These are phyloP conservation scores for Drosophila funebris DNA, from an alignment of 1,140 invertebrate species.

Conservation along the genomic window DNA sequence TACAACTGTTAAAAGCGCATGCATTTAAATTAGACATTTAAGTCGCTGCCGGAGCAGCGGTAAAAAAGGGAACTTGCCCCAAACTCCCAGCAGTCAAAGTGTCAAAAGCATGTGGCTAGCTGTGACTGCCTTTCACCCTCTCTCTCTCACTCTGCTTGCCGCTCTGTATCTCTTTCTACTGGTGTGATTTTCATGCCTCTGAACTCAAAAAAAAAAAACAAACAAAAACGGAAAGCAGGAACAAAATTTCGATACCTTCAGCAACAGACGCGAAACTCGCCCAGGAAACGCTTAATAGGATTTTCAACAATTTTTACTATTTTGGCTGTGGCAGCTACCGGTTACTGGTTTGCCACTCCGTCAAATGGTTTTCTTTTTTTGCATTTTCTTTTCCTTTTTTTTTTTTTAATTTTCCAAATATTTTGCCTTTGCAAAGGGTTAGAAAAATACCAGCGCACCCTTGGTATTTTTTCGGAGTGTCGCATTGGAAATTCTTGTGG, in stretches of 20 bases:
- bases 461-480: conserved; percentile 28
- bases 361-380: conserved; percentile 34
- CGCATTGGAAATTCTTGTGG: conserved; percentile 66
- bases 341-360: conserved; percentile 48
- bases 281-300: conserved; percentile 78
- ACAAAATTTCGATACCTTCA: conserved; percentile 47
- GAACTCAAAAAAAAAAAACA: background rate
- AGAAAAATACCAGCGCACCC: conserved; percentile 68
- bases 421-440: conserved; percentile 68
- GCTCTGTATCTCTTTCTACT: background rate
- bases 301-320: conserved; percentile 79
- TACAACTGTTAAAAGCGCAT: conserved; percentile 78
- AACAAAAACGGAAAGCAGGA: background rate
- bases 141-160: too few relatives aligned
- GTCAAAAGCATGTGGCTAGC: conserved; percentile 52
- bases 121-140: background rate
- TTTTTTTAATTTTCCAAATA: conserved; percentile 72
- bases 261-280: conserved; percentile 39
- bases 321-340: conserved; percentile 65
- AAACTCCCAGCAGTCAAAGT: conserved; percentile 34
- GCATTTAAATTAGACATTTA: conserved; percentile 84
- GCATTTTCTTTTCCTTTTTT: conserved; percentile 12
- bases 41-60: conserved; percentile 39
- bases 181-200: conserved; percentile 30
- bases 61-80: conserved; percentile 8